These are phyloP conservation scores for Pterophyllum scalare DNA, from an alignment of 2,113 vertebrate genomes.

Conservation along the genomic window DNA sequence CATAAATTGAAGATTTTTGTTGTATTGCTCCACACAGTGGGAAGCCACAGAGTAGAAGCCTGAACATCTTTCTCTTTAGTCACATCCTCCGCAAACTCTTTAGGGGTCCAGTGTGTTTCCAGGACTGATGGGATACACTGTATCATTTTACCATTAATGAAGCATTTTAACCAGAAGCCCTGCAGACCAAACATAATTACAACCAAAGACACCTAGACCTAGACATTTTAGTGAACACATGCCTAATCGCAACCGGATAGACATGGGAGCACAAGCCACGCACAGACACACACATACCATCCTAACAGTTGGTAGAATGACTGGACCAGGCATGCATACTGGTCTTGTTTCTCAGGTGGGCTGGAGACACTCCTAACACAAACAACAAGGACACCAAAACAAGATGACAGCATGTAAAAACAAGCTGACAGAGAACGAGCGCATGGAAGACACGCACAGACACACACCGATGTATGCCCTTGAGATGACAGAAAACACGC, in stretches of 20 bases:
- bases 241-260: neutral
- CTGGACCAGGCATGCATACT: constrained; percentile 46
- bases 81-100: neutral
- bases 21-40: neutral
- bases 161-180: neutral
- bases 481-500: constrained; percentile 19
- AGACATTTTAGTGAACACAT: neutral
- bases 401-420: constrained; percentile 46
- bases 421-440: constrained; percentile 34
- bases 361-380: constrained; percentile 43
- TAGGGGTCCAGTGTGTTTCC: neutral
- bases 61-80: neutral
- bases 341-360: constrained; percentile 45
- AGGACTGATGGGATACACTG: neutral
- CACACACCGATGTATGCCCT: constrained; percentile 8
- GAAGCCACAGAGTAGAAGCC: neutral
- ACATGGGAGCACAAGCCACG: constrained; percentile 9
- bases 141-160: neutral
- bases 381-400: constrained; percentile 33
- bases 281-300: constrained; percentile 30
- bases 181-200: neutral
- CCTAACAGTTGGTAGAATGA: constrained; percentile 45
- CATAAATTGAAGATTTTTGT: neutral
- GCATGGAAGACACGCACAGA: constrained; percentile 19
- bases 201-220: neutral